Evolutionary conservation across 2,888 invertebrate genomes (phyloP), one percentile per base, ranked within the genome.

Genomic region (Drosophila meridionalis): DNA sequence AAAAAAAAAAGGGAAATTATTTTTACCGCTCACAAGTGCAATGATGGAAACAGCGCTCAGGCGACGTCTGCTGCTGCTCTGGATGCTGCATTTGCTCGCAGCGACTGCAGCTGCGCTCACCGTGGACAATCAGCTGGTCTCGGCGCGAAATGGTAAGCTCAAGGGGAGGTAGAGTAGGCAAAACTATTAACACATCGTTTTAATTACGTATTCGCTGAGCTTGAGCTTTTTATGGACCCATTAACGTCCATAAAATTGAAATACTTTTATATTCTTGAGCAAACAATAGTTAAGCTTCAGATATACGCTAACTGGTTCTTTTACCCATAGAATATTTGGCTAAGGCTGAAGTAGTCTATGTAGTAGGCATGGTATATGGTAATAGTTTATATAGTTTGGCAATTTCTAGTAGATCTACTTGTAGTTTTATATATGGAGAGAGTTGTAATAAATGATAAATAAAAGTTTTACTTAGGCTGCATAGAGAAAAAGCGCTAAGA

Each of bases 121-220:
- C 20, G 93, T 93, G 82, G 93, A 93, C 81, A 93, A 93, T 80
- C 92, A 92, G 79, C 82, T 93, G 73, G 92, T 93, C 55, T 91
- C 93, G 42, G 91, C 92, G 28, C 86, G 92, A 84, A 93, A 92
- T 92, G 93, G 93, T 93, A 80, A 92, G 93, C 30, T 3, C 0
- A 2, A 1, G 40, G 28, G 20, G 2, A 14, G 11, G 2, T 28
- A n/a, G 7, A 12, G 7, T 42, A 40, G 7, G 34, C 11, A 38
- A 30, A 50, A 28, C 60, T n/a, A 58, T 70, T 55, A 65, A 45
- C 32, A 62, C 50, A 59, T 38, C n/a, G 30, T 2, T 48, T 32
- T 58, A 63, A 55, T 65, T 56, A 55, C 53, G 53, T 38, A 56
- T 42, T 40, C 56, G 26, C n/a, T 26, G 38, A 0, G 38, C 12